phyloP scores from a whole-genome alignment of 2,797 vertebrate species.

The Oceanodroma leucorhoa region DNA sequence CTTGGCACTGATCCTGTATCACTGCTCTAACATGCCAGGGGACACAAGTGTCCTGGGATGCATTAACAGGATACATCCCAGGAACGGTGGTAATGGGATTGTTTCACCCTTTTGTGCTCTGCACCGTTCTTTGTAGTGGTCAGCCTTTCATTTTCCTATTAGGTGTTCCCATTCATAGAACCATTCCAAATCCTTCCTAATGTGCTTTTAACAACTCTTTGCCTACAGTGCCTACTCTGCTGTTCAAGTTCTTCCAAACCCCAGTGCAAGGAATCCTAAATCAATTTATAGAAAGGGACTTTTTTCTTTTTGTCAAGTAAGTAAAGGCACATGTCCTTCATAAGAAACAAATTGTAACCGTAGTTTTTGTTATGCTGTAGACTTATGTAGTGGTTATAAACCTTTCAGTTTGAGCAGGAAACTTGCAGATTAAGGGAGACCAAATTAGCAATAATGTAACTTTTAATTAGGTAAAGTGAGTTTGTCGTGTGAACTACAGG shows the following conservation, averaged over 20 bases:
- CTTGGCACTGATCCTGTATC: neutral
- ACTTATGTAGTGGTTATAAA: fast-evolving
- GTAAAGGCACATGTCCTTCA: neutral
- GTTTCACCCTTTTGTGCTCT: neutral
- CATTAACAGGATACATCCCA: neutral
- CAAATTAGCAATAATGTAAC: neutral
- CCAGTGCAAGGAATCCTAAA: neutral
- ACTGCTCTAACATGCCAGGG: neutral
- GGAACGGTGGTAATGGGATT: neutral
- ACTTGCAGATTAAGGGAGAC: neutral
- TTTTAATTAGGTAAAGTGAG: neutral
- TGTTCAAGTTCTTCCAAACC: neutral
- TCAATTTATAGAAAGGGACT: neutral
- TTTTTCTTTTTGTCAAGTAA: neutral
- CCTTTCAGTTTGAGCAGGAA: neutral
- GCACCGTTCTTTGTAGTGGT: neutral
- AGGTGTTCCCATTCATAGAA: neutral
- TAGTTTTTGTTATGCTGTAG: neutral
- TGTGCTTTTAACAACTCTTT: neutral
- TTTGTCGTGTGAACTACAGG: neutral
- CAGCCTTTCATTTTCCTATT: neutral
- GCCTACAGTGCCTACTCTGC: neutral
- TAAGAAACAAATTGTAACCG: neutral
- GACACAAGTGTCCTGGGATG: neutral
- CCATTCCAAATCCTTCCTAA: constrained; percentile 5